These are phyloP conservation scores for Papilio xuthus DNA, from an alignment of 1,140 invertebrate genomes.

Conservation along the genomic window DNA sequence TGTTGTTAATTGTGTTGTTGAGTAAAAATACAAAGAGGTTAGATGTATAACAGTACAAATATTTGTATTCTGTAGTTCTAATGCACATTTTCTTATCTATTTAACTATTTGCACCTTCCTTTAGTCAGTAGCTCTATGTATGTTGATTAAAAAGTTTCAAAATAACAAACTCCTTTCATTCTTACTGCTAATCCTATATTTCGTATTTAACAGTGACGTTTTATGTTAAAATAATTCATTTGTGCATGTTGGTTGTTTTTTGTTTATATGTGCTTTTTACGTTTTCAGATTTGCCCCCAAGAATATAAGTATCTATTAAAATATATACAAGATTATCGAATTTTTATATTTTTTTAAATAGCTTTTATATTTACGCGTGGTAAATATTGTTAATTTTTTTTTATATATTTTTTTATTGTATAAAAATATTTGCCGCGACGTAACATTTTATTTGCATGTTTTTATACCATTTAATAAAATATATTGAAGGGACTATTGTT, in stretches of 20 bases:
- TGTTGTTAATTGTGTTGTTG: conserved; percentile 54
- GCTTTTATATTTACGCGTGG: conserved; percentile 29
- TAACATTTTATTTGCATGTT: conserved; percentile 31
- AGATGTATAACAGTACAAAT: conserved; percentile 45
- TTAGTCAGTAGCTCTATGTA: conserved; percentile 36
- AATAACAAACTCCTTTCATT: conserved; percentile 40
- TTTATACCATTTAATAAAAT: conserved; percentile 27
- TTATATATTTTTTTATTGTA: conserved; percentile 39
- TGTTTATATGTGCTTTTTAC: conserved; percentile 42
- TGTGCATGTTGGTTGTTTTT: conserved; percentile 16
- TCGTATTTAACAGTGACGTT: neutral
- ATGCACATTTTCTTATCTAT: conserved; percentile 27
- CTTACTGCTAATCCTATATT: conserved; percentile 28
- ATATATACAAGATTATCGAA: conserved; percentile 29
- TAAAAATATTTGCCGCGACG: conserved; percentile 21
- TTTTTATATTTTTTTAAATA: conserved; percentile 34
- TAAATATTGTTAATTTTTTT: conserved; percentile 37
- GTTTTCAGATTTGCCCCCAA: conserved; percentile 79
- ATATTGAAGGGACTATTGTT: conserved; percentile 41
- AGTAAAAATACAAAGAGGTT: conserved; percentile 20
- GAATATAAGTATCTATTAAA: conserved; percentile 79
- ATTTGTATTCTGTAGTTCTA: conserved; percentile 41
- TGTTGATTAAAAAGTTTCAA: conserved; percentile 42
- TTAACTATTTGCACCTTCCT: conserved; percentile 48
- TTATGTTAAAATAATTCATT: conserved; percentile 1